These are phyloP conservation scores for Cybosia mesomella DNA, from an alignment of 2,888 invertebrate species.

Conservation along the genomic window DNA sequence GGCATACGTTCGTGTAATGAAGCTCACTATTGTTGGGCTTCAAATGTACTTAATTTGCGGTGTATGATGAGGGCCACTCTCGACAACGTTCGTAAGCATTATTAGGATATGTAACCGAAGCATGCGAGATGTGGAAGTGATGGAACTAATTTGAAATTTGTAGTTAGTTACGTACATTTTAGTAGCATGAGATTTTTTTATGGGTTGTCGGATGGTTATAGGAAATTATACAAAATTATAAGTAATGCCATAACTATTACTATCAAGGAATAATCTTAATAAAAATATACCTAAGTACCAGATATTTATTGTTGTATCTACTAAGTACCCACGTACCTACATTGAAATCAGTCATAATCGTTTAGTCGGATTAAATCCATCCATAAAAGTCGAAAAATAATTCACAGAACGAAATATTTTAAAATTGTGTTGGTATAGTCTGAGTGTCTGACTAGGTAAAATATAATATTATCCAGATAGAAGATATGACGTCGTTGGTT, in stretches of 20 bases:
- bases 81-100: conserved; percentile 67
- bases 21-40: conserved; percentile 79
- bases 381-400: neutral
- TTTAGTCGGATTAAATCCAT: neutral
- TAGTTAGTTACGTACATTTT: conserved; percentile 5
- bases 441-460: too few relatives aligned
- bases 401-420: neutral
- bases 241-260: neutral
- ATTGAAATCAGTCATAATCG: too few relatives aligned
- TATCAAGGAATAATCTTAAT: neutral
- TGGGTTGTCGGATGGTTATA: neutral
- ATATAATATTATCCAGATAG: too few relatives aligned
- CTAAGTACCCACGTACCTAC: neutral
- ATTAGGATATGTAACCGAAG: conserved; percentile 53
- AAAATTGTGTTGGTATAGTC: neutral
- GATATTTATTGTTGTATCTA: neutral
- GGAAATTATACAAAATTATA: neutral
- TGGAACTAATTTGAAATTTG: conserved; percentile 49
- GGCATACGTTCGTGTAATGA: conserved; percentile 83
- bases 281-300: neutral
- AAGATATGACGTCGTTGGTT: too few relatives aligned
- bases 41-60: conserved; percentile 79
- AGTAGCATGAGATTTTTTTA: neutral
- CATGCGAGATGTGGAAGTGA: conserved; percentile 39
- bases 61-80: conserved; percentile 65